Evolutionary conservation across 2,797 vertebrate genomes (phyloP).

Genomic region (Parauchenoglanis ngamensis): DNA sequence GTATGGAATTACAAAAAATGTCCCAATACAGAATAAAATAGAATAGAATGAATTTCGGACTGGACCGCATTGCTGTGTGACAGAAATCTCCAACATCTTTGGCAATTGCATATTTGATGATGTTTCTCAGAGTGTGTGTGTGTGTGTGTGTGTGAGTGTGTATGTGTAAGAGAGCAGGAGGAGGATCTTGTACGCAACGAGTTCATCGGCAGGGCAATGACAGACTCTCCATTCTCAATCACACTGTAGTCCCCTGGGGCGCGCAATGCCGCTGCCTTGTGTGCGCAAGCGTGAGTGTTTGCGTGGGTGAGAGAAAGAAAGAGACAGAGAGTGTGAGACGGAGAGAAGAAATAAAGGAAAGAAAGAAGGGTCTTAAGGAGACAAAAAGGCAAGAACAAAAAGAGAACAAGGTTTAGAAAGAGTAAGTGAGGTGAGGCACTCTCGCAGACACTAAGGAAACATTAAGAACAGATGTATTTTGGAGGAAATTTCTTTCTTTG

Average conservation of each 20-base stretch:
- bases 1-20: not conserved
- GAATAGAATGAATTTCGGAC: not conserved
- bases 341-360: conserved; percentile 36
- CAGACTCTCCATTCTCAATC: conserved; percentile 71
- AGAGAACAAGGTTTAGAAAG: conserved; percentile 25
- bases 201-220: conserved; percentile 78
- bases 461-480: conserved; percentile 26
- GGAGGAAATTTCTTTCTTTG: conserved; percentile 8
- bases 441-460: conserved; percentile 8
- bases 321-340: conserved; percentile 35
- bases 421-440: conserved; percentile 12
- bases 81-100: conserved; percentile 17
- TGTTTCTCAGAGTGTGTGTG: conserved; percentile 26
- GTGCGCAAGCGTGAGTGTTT: conserved; percentile 28
- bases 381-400: conserved; percentile 38
- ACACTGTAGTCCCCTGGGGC: conserved; percentile 61
- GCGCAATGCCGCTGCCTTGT: conserved; percentile 38
- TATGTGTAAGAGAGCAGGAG: conserved; percentile 37
- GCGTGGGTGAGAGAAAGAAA: conserved; percentile 23
- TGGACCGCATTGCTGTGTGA: conserved; percentile 3
- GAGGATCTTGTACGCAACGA: conserved; percentile 59
- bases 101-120: conserved; percentile 43
- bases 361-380: conserved; percentile 32
- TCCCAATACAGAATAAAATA: not conserved
- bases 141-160: conserved; percentile 33